Percentiles rank a stretch among this genome's conserved stretches.
phyloP scores from a whole-genome alignment of 2,113 vertebrate genomes.

The Paedocypris sp. region DNA sequence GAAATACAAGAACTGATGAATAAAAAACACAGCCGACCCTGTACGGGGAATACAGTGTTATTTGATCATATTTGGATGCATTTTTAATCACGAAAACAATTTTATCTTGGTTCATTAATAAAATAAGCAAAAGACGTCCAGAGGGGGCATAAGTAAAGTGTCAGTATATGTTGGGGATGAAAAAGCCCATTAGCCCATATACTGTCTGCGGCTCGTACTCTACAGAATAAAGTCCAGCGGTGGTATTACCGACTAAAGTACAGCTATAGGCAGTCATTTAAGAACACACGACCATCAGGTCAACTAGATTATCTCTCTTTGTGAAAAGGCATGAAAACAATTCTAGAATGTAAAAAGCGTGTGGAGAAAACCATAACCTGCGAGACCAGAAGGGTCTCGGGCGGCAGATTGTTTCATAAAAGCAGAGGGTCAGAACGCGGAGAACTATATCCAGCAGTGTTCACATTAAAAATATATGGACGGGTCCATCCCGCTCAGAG shows the following conservation, averaged over 20 bases:
- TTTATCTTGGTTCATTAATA: constrained; percentile 3
- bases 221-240: background rate
- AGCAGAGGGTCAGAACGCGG: background rate
- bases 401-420: background rate
- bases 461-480: constrained; percentile 36
- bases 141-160: background rate
- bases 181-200: constrained; percentile 7
- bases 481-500: constrained; percentile 42
- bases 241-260: background rate
- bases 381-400: constrained; percentile 48
- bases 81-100: background rate
- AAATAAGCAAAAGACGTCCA: background rate
- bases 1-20: too few species aligned
- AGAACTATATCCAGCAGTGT: constrained; percentile 21
- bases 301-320: constrained; percentile 14
- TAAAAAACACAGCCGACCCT: too few species aligned
- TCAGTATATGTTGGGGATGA: background rate
- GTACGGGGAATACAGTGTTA: background rate
- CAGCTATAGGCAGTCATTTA: background rate
- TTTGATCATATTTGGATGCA: background rate
- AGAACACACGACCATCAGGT: background rate
- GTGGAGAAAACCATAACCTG: constrained; percentile 36
- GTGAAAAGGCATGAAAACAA: background rate
- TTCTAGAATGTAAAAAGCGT: background rate
- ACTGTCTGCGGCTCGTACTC: background rate